Base-by-base conservation (phyloP, 2,113 vertebrate species). In the Zosterops borbonicus region DNA sequence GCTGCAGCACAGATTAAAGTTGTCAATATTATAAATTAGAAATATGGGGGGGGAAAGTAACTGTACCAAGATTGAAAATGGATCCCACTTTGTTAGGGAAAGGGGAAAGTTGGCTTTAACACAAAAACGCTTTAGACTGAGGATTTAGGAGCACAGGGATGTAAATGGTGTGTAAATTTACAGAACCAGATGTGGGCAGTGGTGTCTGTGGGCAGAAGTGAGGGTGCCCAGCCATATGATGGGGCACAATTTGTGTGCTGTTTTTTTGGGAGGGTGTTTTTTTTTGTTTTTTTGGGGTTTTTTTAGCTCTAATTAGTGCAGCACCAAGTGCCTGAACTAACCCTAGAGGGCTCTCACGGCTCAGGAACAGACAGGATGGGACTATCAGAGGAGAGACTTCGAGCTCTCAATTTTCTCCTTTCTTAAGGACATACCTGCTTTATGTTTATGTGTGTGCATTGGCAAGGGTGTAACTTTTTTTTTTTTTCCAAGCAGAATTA, bases 291-390 rank as follows among this genome's bases (percentile, higher is more conserved):
- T 47, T 56, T 75, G 41, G 20, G 8, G 41, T 65, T n/a, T 39
- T 64, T 65, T 24, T 3, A 37, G 27, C 22, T 78, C 25, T 65
- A 8, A 70, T n/a, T 8, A 37, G 10, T 42, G 37, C 37, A 85
- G 13, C 22, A 29, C 6, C 6, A 15, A 90, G 46, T 52, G 18
- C 42, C 35, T 8, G 55, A 64, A n/a, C 91, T 12, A 74, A 95
- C 96, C 82, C 93, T 97, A 94, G 94, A 92, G 94, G 94, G 96
- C 94, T 87, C 95, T 74, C 93, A 49, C 0, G 3, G 4, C 84
- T 90, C 82, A 64, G 79, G 70, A 92, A 95, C 53, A 24, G 44
- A 84, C 53, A 76, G 25, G 5, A 9, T 3, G 44, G 35, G 9
- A 52, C 2, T 25, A 5, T 14, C 44, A 71, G 22, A 81, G 12